phyloP scores from a whole-genome alignment of 30 jellyfish, hydroid and myxozoan species.

The Phacellophora camtschatica region DNA sequence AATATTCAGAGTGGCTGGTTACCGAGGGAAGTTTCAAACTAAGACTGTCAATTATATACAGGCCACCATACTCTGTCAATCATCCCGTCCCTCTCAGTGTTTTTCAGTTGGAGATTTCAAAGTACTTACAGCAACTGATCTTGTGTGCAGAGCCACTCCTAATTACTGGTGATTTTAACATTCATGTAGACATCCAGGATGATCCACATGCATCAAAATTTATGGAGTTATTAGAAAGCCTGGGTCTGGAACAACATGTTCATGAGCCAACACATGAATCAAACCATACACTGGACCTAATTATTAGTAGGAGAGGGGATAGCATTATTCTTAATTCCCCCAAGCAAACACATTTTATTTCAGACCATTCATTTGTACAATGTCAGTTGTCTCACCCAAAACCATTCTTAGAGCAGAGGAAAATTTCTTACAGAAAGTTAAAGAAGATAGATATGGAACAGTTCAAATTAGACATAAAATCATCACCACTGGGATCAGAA shows the following conservation, averaged over 20 bases:
- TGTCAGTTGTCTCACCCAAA: background rate
- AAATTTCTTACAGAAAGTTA: background rate
- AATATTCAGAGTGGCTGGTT: constrained; percentile 1
- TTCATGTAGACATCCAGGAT: constrained; percentile 7
- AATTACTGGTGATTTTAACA: constrained; percentile 34
- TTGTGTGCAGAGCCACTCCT: constrained; percentile 24
- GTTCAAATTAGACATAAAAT: constrained; percentile 19
- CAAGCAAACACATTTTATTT: background rate
- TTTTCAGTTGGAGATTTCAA: constrained; percentile 19
- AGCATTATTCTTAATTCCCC: background rate
- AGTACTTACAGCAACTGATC: constrained; percentile 14
- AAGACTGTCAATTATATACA: background rate
- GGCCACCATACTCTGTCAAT: constrained; percentile 35
- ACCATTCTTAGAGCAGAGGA: background rate
- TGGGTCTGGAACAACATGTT: constrained; percentile 3
- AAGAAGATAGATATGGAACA: constrained; percentile 20
- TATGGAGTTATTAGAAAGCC: background rate
- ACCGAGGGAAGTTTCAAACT: constrained; percentile 2
- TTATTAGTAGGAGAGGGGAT: background rate
- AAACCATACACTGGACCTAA: background rate
- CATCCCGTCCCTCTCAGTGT: constrained; percentile 20
- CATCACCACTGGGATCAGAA: constrained; percentile 34
- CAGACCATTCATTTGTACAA: constrained; percentile 5
- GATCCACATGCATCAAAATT: constrained; percentile 3
- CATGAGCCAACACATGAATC: constrained; percentile 4